A percentile compares a stretch with the other conserved stretches of the same genome.
Conservation (phyloP, 2,888 invertebrate species). For the Arge pagana region DNA sequence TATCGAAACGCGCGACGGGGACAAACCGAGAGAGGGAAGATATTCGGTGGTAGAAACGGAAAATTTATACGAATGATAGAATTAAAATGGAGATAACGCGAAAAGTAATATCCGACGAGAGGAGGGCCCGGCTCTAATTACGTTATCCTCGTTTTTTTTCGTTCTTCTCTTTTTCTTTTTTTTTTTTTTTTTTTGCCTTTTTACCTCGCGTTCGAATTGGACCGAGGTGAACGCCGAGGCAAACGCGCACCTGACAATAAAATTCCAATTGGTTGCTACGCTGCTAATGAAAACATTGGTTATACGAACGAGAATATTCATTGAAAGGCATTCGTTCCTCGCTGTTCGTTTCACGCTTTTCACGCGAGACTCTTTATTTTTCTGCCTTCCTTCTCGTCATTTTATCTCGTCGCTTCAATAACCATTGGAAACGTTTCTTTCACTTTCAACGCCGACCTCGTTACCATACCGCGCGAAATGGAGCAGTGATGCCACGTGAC, state of each 20-base stretch:
- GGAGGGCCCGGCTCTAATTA: constrained; percentile 12
- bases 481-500: too few relatives aligned
- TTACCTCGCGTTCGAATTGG: constrained; percentile 15
- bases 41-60: too few relatives aligned
- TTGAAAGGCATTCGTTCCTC: background rate
- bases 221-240: background rate
- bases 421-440: too few relatives aligned
- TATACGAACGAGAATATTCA: background rate
- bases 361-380: background rate
- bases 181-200: too few relatives aligned
- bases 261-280: background rate
- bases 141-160: constrained; percentile 20
- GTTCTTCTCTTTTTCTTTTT: constrained; percentile 17
- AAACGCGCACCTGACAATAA: background rate
- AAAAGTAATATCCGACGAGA: constrained; percentile 16
- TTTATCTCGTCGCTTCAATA: background rate
- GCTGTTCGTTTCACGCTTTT: background rate
- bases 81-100: constrained; percentile 20
- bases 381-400: background rate
- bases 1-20: background rate
- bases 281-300: constrained; percentile 13
- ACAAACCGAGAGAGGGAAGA: background rate
- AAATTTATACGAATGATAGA: constrained; percentile 19
- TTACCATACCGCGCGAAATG: too few relatives aligned
- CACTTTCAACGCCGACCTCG: too few relatives aligned